Percentiles rank a stretch among this genome's conserved stretches.
These are phyloP conservation scores for Chloroclystis v-ata DNA, from an alignment of 2,888 invertebrate species.

Conservation along the genomic window DNA sequence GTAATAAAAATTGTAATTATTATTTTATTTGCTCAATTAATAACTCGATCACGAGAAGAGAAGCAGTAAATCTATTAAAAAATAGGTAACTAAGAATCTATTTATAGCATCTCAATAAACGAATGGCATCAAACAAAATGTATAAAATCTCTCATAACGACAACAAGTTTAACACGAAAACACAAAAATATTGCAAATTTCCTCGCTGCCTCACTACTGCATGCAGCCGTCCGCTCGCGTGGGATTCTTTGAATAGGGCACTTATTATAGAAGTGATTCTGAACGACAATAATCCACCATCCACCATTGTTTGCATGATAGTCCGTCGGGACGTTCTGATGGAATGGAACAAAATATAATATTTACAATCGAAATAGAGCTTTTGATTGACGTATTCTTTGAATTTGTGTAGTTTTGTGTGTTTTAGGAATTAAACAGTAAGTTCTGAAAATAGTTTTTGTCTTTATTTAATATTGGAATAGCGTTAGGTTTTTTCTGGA, in stretches of 20 bases:
- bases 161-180: too few species aligned
- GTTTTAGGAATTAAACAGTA: not conserved
- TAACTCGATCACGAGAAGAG: too few species aligned
- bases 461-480: not conserved
- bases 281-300: slow-evolving; percentile 13
- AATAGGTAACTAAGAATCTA: too few species aligned
- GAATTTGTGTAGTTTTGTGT: not conserved
- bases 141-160: not conserved
- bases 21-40: too few species aligned
- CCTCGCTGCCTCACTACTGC: slow-evolving; percentile 4
- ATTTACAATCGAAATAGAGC: not conserved
- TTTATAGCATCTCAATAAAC: too few species aligned
- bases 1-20: too few species aligned
- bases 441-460: too few species aligned
- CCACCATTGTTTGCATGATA: slow-evolving; percentile 15
- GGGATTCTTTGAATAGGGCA: slow-evolving; percentile 26
- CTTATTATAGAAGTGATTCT: slow-evolving; percentile 26
- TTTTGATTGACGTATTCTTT: not conserved
- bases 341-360: slow-evolving; percentile 9
- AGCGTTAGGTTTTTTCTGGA: too few species aligned
- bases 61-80: too few species aligned
- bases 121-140: too few species aligned
- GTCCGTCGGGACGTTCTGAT: slow-evolving; percentile 10
- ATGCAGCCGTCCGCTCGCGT: slow-evolving; percentile 14
- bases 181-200: too few species aligned